Evolutionary conservation across 2,888 invertebrate species (phyloP).

Genomic region (Amblyjoppa fuscipennis): DNA sequence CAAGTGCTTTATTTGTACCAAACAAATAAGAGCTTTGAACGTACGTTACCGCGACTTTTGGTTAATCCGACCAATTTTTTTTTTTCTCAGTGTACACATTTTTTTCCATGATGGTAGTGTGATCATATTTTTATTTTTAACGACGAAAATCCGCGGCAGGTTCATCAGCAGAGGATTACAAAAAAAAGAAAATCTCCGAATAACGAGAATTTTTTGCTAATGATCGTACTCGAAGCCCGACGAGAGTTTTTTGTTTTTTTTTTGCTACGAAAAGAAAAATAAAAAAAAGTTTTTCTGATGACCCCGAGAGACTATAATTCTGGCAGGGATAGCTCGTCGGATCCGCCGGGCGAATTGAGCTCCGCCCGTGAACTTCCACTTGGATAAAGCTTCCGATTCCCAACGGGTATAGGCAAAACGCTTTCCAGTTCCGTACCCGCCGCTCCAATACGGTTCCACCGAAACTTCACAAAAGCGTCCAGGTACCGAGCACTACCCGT

Average conservation of each 20-base stretch:
- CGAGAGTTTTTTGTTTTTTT: not conserved
- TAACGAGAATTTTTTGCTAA: not conserved
- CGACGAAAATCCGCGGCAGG: no score
- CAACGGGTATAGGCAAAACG: slow-evolving; percentile 26
- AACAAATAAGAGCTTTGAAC: no score
- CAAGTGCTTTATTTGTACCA: no score
- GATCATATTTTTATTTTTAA: no score
- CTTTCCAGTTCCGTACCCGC: slow-evolving; percentile 21
- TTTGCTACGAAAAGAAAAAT: not conserved
- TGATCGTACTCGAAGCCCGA: not conserved
- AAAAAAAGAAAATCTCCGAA: no score
- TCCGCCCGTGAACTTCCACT: slow-evolving; percentile 32
- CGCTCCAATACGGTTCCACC: not conserved
- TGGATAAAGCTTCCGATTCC: slow-evolving; percentile 10
- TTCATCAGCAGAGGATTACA: no score
- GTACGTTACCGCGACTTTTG: no score
- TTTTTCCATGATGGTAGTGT: no score
- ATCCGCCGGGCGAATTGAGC: slow-evolving; percentile 1
- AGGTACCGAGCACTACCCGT: not conserved
- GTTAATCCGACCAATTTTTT: no score
- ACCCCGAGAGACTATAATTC: not conserved
- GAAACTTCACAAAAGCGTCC: slow-evolving; percentile 29
- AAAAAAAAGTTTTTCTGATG: not conserved
- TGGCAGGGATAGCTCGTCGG: not conserved
- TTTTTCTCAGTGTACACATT: no score